Evolutionary conservation across 2,113 vertebrate genomes (phyloP).

Genomic region (Oreocharis arfaki): DNA sequence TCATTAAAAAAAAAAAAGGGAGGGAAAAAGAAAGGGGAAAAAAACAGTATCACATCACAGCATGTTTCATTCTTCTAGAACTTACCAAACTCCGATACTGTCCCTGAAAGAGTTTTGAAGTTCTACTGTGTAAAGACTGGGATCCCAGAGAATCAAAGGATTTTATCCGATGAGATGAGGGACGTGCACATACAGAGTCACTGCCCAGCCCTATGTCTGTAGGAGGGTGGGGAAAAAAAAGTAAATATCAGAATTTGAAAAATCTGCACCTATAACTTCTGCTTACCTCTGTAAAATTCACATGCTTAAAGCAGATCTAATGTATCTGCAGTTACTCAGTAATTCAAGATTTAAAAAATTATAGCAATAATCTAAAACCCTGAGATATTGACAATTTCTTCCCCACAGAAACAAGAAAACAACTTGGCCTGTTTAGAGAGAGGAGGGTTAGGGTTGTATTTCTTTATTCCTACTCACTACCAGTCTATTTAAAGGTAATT

Average conservation of each 20-base stretch:
- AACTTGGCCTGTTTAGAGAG: not conserved
- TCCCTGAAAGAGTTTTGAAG: slow-evolving; percentile 92
- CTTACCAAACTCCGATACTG: slow-evolving; percentile 98
- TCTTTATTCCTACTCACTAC: not conserved
- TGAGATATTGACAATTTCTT: not conserved
- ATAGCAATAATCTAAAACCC: not conserved
- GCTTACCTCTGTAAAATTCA: not conserved
- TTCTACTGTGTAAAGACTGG: slow-evolving; percentile 84
- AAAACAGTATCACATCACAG: not conserved
- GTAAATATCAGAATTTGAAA: not conserved
- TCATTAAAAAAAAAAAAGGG: not conserved
- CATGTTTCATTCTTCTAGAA: not conserved
- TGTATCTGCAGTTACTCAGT: not conserved
- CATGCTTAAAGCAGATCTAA: not conserved
- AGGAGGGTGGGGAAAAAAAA: not conserved
- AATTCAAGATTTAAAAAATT: not conserved
- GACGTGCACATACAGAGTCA: slow-evolving; percentile 90
- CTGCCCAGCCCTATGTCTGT: slow-evolving; percentile 95
- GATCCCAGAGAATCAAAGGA: slow-evolving; percentile 93
- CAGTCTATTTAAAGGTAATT: slow-evolving; percentile 35
- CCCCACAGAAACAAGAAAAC: not conserved
- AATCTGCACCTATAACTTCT: not conserved
- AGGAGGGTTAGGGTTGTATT: not conserved
- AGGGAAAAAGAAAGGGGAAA: fast-evolving
- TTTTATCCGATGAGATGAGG: slow-evolving; percentile 92